Percentiles rank a stretch among this genome's conserved stretches.
Conservation (phyloP, 2,888 invertebrate genomes). For the Homarus gammarus region DNA sequence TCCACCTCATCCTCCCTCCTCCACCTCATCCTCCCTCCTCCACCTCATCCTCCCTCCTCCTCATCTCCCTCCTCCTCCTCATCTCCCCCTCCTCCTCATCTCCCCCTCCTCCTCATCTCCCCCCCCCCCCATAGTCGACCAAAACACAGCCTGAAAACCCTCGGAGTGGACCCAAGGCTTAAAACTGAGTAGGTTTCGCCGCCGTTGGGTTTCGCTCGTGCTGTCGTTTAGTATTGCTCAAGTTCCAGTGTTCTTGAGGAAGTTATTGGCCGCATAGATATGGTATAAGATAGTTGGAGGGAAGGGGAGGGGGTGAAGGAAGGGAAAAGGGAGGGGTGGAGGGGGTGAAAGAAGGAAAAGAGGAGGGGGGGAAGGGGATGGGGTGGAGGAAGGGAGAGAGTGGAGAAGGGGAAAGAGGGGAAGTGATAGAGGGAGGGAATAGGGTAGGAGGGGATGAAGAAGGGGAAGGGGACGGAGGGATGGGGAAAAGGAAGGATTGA, state of each 20-base stretch:
- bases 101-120: not conserved
- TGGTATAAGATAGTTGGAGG: not conserved
- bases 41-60: not conserved
- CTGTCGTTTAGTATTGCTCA: too few relatives aligned
- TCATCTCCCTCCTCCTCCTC: not conserved
- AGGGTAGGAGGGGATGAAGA: not conserved
- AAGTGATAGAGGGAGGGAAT: not conserved
- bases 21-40: too few relatives aligned
- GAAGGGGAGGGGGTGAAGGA: not conserved
- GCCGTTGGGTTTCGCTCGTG: too few relatives aligned
- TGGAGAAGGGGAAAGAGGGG: not conserved
- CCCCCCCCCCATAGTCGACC: not conserved
- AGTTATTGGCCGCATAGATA: too few relatives aligned
- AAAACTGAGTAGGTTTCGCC: not conserved
- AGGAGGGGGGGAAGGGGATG: too few relatives aligned
- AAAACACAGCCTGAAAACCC: too few relatives aligned
- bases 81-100: too few relatives aligned
- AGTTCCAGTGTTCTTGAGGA: too few relatives aligned
- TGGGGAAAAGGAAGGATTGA: too few relatives aligned
- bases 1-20: too few relatives aligned
- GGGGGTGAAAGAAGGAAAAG: too few relatives aligned
- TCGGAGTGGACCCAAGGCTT: too few relatives aligned
- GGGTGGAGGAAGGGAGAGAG: not conserved
- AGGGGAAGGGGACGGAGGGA: not conserved
- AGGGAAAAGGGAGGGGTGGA: not conserved